phyloP scores from a whole-genome alignment of 2,797 vertebrate species.

The Scolopax bukidnonensis region DNA sequence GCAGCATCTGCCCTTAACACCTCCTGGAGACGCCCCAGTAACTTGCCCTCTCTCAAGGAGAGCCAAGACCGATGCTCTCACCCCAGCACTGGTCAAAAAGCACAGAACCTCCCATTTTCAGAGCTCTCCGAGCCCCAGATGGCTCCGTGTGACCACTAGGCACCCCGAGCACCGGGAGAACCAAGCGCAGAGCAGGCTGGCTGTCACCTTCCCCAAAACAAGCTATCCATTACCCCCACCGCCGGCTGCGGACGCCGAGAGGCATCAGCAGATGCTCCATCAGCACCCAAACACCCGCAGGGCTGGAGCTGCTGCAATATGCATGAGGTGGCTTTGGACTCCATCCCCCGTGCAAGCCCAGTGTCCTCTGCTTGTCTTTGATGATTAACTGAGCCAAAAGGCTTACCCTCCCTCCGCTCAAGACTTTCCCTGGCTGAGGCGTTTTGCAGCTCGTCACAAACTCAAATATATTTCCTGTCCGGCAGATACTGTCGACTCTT shows the following conservation, averaged over 20 bases:
- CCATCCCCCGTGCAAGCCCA: conserved; percentile 11
- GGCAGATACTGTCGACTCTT: conserved; percentile 48
- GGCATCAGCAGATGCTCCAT: conserved; percentile 17
- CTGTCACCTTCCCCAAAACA: not conserved
- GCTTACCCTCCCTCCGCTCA: conserved; percentile 7
- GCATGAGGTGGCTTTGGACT: not conserved
- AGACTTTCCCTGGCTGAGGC: not conserved
- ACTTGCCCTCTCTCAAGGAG: not conserved
- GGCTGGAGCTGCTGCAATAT: conserved; percentile 1
- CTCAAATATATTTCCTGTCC: conserved; percentile 51
- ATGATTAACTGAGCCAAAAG: conserved; percentile 54
- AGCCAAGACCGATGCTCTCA: not conserved
- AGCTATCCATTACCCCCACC: not conserved
- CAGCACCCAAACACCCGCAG: not conserved
- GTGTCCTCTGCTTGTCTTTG: conserved; percentile 60
- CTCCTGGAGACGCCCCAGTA: not conserved
- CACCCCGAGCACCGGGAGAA: not conserved
- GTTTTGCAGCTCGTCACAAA: conserved; percentile 35
- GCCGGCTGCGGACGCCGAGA: not conserved
- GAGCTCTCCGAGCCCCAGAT: not conserved
- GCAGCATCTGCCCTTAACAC: not conserved
- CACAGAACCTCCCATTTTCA: not conserved
- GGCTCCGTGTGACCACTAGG: accelerated
- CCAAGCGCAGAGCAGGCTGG: not conserved
- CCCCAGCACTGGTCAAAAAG: not conserved